These are phyloP conservation scores for Nothobranchius furzeri DNA, from an alignment of 2,113 vertebrate genomes.

Conservation along the genomic window DNA sequence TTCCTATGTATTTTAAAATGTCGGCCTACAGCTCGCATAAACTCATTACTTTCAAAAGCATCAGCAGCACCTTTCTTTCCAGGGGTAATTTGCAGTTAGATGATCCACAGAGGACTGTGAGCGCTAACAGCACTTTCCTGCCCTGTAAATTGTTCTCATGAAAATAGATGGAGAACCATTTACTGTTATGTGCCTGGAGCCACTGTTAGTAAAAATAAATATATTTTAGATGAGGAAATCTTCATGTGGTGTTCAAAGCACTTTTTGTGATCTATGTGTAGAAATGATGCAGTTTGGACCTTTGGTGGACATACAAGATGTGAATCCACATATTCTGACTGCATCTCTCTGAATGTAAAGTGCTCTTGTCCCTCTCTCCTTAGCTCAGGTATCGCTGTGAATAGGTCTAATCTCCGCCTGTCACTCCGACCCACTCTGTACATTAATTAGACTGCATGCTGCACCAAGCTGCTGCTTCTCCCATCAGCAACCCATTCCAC, in stretches of 20 bases:
- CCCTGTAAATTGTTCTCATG: background rate
- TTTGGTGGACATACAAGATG: slow-evolving; percentile 6
- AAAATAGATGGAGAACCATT: slow-evolving; percentile 8
- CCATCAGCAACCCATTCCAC: slow-evolving; percentile 69
- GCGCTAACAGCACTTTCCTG: background rate
- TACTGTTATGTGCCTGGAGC: background rate
- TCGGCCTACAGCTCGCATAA: background rate
- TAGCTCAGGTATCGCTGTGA: slow-evolving; percentile 21
- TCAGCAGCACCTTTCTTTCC: slow-evolving; percentile 4
- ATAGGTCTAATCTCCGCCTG: slow-evolving; percentile 54
- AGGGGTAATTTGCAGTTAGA: slow-evolving; percentile 11
- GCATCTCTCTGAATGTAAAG: slow-evolving; percentile 16
- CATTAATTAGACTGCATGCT: slow-evolving; percentile 66
- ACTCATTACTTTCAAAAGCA: slow-evolving; percentile 19
- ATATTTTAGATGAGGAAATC: background rate
- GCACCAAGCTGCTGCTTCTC: slow-evolving; percentile 56
- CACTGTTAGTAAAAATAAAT: slow-evolving; percentile 6
- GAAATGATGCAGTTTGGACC: background rate
- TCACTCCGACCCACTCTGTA: slow-evolving; percentile 47
- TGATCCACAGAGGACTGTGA: slow-evolving; percentile 4
- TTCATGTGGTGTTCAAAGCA: background rate
- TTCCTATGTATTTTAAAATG: background rate
- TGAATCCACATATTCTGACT: background rate
- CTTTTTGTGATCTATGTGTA: background rate
- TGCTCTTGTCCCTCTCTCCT: slow-evolving; percentile 32